A percentile compares a stretch with the other conserved stretches of the same genome.
Evolutionary conservation across 2,113 vertebrate species (phyloP).

Genomic region (Chaetorhynchus papuensis): DNA sequence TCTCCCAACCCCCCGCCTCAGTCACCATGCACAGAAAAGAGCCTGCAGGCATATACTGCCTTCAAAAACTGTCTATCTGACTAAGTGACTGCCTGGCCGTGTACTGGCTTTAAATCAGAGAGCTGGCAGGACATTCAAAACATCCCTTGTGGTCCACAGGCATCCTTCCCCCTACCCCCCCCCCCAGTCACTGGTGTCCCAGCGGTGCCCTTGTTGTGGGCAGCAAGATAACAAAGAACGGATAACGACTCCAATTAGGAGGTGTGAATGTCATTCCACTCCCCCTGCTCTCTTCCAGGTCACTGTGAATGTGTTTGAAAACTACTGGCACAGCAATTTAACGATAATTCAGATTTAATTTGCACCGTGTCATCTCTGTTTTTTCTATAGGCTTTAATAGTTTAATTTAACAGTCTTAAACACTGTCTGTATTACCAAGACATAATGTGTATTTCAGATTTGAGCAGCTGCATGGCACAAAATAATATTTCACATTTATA

Average conservation of each 20-base stretch:
- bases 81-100: neutral
- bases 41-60: neutral
- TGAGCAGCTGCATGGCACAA: conserved; percentile 31
- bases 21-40: neutral
- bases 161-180: neutral
- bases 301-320: conserved; percentile 35
- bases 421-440: conserved; percentile 34
- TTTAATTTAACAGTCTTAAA: conserved; percentile 59
- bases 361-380: conserved; percentile 51
- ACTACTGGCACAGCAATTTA: conserved; percentile 44
- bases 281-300: conserved; percentile 24
- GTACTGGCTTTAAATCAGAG: conserved; percentile 17
- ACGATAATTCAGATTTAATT: conserved; percentile 58
- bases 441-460: conserved; percentile 49
- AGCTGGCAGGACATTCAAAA: neutral
- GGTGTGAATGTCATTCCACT: conserved; percentile 39
- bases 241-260: conserved; percentile 41
- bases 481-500: conserved; percentile 54
- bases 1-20: rapidly evolving
- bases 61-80: neutral
- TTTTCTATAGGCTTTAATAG: conserved; percentile 49
- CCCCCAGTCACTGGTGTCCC: neutral
- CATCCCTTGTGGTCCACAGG: neutral
- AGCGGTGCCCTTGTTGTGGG: conserved; percentile 6
- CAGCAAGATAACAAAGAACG: neutral